A percentile compares a stretch with the other conserved stretches of the same genome.
These are phyloP conservation scores for Gallinago stenura DNA, from an alignment of 2,797 vertebrate species.

Conservation along the genomic window DNA sequence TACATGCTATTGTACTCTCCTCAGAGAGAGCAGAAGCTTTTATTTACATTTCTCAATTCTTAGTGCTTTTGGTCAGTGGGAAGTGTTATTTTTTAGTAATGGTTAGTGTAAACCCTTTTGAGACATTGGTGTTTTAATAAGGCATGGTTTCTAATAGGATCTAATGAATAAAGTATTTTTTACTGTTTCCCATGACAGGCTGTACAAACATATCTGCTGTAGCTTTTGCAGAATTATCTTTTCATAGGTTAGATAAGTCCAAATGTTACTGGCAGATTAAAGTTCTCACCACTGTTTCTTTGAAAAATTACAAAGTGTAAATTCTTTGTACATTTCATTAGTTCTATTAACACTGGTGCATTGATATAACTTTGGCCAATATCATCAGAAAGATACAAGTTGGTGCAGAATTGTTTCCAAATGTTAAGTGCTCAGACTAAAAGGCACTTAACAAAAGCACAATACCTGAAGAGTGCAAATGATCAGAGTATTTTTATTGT, in stretches of 20 bases:
- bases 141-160: not conserved
- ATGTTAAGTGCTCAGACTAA: not conserved
- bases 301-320: not conserved
- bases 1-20: not conserved
- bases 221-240: not conserved
- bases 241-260: not conserved
- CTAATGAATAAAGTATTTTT: conserved; percentile 54
- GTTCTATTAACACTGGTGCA: not conserved
- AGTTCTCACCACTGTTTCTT: not conserved
- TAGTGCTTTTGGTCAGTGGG: not conserved
- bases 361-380: not conserved
- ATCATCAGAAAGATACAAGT: not conserved
- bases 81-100: conserved; percentile 20
- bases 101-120: not conserved
- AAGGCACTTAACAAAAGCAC: not conserved
- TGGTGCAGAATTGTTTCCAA: not conserved
- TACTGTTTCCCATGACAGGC: not conserved
- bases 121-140: conserved; percentile 23
- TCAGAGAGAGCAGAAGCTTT: not conserved
- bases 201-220: not conserved
- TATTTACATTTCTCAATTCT: conserved; percentile 6
- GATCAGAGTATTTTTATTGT: not conserved
- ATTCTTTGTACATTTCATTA: not conserved
- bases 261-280: not conserved
- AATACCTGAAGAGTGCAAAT: not conserved